Evolutionary conservation across 2,113 vertebrate species (phyloP), one percentile per base, ranked within the genome.

Genomic region (Uria aalge): DNA sequence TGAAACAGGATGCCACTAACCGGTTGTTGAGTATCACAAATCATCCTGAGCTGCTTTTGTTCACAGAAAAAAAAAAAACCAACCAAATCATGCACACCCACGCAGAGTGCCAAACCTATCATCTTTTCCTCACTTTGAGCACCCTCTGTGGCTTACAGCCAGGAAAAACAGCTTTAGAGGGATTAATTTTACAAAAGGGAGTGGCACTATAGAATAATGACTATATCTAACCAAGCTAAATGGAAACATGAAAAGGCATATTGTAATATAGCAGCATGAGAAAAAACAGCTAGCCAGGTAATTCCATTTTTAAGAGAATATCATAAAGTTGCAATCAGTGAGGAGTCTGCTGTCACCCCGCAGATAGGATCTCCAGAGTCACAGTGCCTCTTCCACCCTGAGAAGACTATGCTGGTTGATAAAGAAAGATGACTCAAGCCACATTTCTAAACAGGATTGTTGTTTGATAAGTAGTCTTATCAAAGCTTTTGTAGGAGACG

Each of bases 101-200:
- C 1, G 0, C 4, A 22, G 21, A 48, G 6, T 18, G 13, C 5
- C 34, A 72, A 53, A 34, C 17, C 11, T 64, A 3, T 16, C 3
- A 0, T 15, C 38, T 73, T 92, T 47, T 82, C 6, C 12, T 32
- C 23, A 11, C 27, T 68, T 57, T 16, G 23, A 85, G 40, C 48
- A 88, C n/a, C 7, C 15, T 74, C 8, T 40, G 36, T 21, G 55
- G 17, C 40, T 85, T 69, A 43, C 12, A 62, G 45, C 18, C 40
- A 80, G 24, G 62, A 85, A 75, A 85, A 79, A 24, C 21, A 71
- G 34, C 24, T 59, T 69, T 23, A 13, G 4, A 0, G 2, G 27
- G 12, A 30, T 52, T 79, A 45, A 29, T 86, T 71, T 74, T 55
- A 29, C 12, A 9, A 41, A 50, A 88, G 38, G 4, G 11, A 50